Evolutionary conservation across 2,888 invertebrate genomes (phyloP).

Genomic region (Phengaris arion): DNA sequence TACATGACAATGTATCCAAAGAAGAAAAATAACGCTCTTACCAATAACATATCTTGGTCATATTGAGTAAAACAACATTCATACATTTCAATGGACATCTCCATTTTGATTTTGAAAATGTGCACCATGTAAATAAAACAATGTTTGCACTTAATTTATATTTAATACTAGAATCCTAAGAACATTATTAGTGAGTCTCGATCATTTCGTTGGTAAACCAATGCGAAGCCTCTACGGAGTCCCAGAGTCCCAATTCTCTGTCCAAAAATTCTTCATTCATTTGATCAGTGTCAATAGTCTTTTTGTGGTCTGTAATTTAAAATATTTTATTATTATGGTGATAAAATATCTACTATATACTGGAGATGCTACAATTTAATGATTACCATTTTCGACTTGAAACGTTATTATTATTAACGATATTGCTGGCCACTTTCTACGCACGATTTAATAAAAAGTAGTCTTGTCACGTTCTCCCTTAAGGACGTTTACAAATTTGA

Average conservation of each 20-base stretch:
- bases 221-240: constrained; percentile 88
- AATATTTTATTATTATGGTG: background rate
- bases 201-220: constrained; percentile 89
- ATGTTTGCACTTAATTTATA: background rate
- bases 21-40: too few relatives aligned
- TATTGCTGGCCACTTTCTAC: too few relatives aligned
- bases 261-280: constrained; percentile 87
- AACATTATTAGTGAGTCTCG: constrained; percentile 67
- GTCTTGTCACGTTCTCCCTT: too few relatives aligned
- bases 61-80: too few relatives aligned
- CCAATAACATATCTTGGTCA: too few relatives aligned
- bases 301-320: constrained; percentile 84
- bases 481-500: too few relatives aligned
- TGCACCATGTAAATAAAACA: background rate
- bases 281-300: constrained; percentile 85
- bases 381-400: too few relatives aligned
- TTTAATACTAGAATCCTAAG: constrained; percentile 24
- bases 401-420: too few relatives aligned
- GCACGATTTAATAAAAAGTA: too few relatives aligned
- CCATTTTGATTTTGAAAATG: too few relatives aligned
- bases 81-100: too few relatives aligned
- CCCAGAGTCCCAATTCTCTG: constrained; percentile 88
- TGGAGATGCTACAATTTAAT: background rate
- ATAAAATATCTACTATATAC: background rate
- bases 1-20: too few relatives aligned